phyloP scores from a whole-genome alignment of 2,888 invertebrate species.

The Zaprionus bogoriensis region DNA sequence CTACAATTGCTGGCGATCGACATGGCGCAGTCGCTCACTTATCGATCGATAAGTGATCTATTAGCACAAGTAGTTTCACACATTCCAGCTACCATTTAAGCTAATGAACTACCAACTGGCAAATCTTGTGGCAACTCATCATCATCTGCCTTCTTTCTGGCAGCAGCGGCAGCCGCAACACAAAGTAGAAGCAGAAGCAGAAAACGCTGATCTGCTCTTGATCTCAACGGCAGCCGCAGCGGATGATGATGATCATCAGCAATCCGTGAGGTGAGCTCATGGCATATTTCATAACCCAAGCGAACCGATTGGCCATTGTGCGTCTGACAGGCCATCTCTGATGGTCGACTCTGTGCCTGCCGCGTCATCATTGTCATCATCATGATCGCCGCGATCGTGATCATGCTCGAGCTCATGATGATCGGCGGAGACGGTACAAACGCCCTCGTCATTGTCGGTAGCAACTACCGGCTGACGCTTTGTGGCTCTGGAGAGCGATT shows the following conservation, averaged over 20 bases:
- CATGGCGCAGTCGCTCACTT: neutral
- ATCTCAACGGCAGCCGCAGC: slow-evolving; percentile 9
- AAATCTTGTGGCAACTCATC: slow-evolving; percentile 39
- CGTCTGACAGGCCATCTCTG: slow-evolving; percentile 42
- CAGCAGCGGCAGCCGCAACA: neutral
- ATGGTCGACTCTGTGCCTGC: slow-evolving; percentile 27
- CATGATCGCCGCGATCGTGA: slow-evolving; percentile 23
- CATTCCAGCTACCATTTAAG: slow-evolving; percentile 63
- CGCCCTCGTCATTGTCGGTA: slow-evolving; percentile 69
- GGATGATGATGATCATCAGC: slow-evolving; percentile 21
- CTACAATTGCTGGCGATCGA: neutral
- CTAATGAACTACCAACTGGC: slow-evolving; percentile 60
- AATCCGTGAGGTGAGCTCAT: slow-evolving; percentile 18
- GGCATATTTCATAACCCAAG: slow-evolving; percentile 45
- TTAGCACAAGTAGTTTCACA: slow-evolving; percentile 65
- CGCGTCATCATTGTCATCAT: slow-evolving; percentile 37
- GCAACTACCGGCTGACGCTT: slow-evolving; percentile 71
- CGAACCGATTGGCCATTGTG: slow-evolving; percentile 62
- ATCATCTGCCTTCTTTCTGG: neutral
- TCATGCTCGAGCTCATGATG: slow-evolving; percentile 24
- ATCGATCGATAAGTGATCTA: slow-evolving; percentile 64
- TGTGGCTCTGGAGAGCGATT: slow-evolving; percentile 3
- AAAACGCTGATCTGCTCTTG: slow-evolving; percentile 33
- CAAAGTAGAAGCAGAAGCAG: neutral
- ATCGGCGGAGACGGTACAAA: slow-evolving; percentile 30